Percentiles rank a stretch among this genome's conserved stretches.
Evolutionary conservation across 2,113 vertebrate genomes (phyloP).

Genomic region (Phylloscopus trochiloides): DNA sequence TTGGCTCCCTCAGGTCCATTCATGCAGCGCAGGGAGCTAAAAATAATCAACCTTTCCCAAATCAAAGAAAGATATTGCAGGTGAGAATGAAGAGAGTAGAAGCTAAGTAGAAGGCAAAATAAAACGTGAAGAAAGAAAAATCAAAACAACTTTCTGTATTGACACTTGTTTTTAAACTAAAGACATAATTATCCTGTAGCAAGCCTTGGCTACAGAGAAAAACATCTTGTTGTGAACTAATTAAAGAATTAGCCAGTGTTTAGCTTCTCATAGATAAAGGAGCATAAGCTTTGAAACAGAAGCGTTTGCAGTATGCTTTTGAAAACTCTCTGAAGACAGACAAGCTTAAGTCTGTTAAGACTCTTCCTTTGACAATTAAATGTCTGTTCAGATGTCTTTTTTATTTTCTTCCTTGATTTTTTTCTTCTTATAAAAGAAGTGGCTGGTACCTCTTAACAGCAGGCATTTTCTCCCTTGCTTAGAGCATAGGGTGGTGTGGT

Average conservation of each 20-base stretch:
- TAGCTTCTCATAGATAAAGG: constrained; percentile 31
- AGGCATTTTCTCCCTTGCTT: background rate
- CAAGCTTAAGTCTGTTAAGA: constrained; percentile 29
- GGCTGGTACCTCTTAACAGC: background rate
- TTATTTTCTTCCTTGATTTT: background rate
- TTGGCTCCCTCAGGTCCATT: background rate
- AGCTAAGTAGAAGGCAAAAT: background rate
- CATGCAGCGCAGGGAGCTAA: background rate
- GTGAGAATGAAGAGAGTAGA: background rate
- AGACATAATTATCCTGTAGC: constrained; percentile 14
- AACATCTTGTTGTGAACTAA: constrained; percentile 29
- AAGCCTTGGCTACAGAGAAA: constrained; percentile 8
- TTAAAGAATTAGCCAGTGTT: constrained; percentile 52
- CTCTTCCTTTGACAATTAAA: constrained; percentile 38
- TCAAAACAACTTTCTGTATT: constrained; percentile 29
- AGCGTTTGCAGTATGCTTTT: constrained; percentile 34
- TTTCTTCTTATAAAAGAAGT: background rate
- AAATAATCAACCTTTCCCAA: background rate
- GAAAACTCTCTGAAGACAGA: constrained; percentile 46
- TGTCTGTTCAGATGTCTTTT: background rate
- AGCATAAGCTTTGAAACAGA: constrained; percentile 44
- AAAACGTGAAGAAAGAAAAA: background rate
- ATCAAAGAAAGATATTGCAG: background rate
- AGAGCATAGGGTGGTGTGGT: background rate
- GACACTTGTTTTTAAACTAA: constrained; percentile 16